Conservation (phyloP, 2,113 vertebrate species). For the Chinchilla lanigera region DNA sequence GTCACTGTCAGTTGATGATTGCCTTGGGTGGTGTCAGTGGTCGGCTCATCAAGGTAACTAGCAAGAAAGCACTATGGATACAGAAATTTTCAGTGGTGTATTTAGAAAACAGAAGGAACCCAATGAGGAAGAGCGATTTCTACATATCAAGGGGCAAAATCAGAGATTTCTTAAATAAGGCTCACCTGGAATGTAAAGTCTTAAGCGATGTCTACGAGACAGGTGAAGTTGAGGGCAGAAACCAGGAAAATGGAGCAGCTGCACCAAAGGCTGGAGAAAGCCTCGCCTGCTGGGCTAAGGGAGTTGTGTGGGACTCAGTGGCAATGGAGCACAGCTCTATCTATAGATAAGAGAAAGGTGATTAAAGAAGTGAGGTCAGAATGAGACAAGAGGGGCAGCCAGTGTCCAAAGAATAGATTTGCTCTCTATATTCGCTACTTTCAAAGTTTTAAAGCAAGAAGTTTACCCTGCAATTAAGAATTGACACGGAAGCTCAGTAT, state of each 20-base stretch:
- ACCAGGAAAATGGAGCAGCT: background rate
- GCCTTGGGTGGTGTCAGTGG: background rate
- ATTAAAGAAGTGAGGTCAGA: background rate
- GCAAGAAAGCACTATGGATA: background rate
- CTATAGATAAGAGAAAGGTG: background rate
- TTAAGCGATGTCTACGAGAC: background rate
- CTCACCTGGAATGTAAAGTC: background rate
- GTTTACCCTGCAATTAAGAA: background rate
- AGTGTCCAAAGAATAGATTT: background rate
- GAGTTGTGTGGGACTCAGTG: background rate
- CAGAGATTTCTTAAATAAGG: background rate
- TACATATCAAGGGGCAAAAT: background rate
- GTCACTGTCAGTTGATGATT: background rate
- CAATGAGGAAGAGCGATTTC: background rate
- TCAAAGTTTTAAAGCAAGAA: background rate
- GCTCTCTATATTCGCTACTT: background rate
- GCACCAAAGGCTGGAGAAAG: background rate
- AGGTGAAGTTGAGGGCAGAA: background rate
- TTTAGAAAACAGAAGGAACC: background rate
- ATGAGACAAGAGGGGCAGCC: background rate
- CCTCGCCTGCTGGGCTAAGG: background rate
- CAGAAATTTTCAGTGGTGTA: background rate
- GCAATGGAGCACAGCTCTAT: background rate
- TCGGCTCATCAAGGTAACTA: background rate
- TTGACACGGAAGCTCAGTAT: background rate